Percentiles rank a stretch among this genome's conserved stretches.
Conservation (phyloP, 1,140 invertebrate species). For the Battus philenor region DNA sequence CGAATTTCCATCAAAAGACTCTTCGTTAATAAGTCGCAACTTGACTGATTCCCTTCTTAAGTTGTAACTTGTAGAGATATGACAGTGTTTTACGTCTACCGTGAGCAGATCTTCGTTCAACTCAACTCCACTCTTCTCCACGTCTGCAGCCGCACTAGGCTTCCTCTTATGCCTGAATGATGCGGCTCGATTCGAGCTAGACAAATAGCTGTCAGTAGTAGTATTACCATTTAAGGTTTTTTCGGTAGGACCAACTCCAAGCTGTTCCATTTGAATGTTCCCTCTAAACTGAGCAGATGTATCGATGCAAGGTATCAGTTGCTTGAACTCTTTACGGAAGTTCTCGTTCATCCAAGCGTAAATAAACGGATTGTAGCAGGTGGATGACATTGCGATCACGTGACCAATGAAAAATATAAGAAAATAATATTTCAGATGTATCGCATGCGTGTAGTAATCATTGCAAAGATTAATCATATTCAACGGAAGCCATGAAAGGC, state of each 20-base stretch:
- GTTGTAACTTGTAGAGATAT: slow-evolving; percentile 70
- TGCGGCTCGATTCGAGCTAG: slow-evolving; percentile 52
- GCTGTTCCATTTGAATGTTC: slow-evolving; percentile 57
- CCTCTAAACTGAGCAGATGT: slow-evolving; percentile 56
- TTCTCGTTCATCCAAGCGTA: slow-evolving; percentile 99
- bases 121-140: slow-evolving; percentile 68
- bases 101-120: slow-evolving; percentile 65
- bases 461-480: slow-evolving; percentile 93
- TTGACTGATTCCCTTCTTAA: slow-evolving; percentile 67
- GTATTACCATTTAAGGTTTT: slow-evolving; percentile 84
- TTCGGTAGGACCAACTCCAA: slow-evolving; percentile 76
- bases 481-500: slow-evolving; percentile 96
- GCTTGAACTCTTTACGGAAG: slow-evolving; percentile 97
- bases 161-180: slow-evolving; percentile 68
- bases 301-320: slow-evolving; percentile 86
- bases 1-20: slow-evolving; percentile 58
- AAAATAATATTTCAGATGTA: slow-evolving; percentile 89
- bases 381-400: slow-evolving; percentile 96
- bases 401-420: slow-evolving; percentile 93
- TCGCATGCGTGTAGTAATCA: slow-evolving; percentile 85
- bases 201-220: slow-evolving; percentile 70
- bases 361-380: slow-evolving; percentile 94
- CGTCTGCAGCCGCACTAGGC: slow-evolving; percentile 62
- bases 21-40: slow-evolving; percentile 69
- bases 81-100: slow-evolving; percentile 66